Evolutionary conservation across 2,113 vertebrate genomes (phyloP).

Genomic region (Ptychochromis oligacanthus): DNA sequence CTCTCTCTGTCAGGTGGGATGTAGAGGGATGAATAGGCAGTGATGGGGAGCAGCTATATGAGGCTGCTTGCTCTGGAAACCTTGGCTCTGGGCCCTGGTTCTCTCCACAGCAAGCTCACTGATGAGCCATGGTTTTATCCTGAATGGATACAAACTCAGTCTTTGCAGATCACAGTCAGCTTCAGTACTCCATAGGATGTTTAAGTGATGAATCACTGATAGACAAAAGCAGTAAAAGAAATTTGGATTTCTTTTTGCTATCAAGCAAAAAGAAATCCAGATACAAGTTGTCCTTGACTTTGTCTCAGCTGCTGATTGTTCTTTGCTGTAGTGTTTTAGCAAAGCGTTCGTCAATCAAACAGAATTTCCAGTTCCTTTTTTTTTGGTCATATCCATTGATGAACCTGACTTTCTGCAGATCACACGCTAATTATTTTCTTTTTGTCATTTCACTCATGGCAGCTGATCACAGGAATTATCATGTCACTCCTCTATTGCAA

Average conservation of each 20-base stretch:
- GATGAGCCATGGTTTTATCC: constrained; percentile 30
- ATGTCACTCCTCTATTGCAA: too few relatives aligned
- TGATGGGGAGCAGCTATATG: constrained; percentile 66
- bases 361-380: background rate
- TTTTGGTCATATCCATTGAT: background rate
- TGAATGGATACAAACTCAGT: background rate
- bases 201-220: background rate
- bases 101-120: constrained; percentile 27
- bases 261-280: background rate
- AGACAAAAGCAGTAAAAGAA: background rate
- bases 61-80: constrained; percentile 54
- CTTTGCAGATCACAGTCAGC: background rate
- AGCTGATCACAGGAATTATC: too few relatives aligned
- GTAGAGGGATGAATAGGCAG: constrained; percentile 68
- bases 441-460: background rate
- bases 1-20: constrained; percentile 65
- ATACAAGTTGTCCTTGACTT: background rate
- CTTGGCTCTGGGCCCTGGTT: constrained; percentile 46
- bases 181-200: background rate
- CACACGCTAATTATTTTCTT: background rate
- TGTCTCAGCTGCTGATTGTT: background rate
- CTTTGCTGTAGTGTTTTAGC: background rate
- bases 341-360: background rate
- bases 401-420: background rate
- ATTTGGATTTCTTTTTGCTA: background rate